Conservation (phyloP, 1,140 invertebrate genomes). For the Zaprionus davidi region DNA sequence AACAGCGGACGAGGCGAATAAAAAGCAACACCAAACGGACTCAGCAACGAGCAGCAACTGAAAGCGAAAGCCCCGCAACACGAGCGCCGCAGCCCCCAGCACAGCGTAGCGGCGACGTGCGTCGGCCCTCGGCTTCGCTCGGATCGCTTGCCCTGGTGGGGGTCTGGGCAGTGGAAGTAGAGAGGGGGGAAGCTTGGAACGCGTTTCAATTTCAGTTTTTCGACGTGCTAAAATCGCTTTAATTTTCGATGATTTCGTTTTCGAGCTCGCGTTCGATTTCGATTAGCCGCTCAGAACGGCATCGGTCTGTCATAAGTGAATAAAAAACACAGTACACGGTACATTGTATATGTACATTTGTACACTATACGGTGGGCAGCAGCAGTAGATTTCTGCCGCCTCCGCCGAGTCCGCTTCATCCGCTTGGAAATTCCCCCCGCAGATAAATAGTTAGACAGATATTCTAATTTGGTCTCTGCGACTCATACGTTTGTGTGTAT, state of each 20-base stretch:
- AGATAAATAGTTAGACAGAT: constrained; percentile 42
- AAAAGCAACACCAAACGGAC: constrained; percentile 75
- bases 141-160: constrained; percentile 3
- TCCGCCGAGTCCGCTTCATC: constrained; percentile 1
- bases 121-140: constrained; percentile 57
- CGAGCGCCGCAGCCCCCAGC: constrained; percentile 55
- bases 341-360: neutral
- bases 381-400: neutral
- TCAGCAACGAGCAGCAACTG: constrained; percentile 79
- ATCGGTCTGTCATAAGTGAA: constrained; percentile 6
- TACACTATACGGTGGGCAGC: neutral
- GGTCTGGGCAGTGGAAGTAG: neutral
- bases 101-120: constrained; percentile 32
- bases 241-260: constrained; percentile 50
- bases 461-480: constrained; percentile 75
- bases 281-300: constrained; percentile 3
- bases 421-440: neutral
- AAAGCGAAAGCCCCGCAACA: constrained; percentile 73
- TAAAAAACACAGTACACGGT: neutral
- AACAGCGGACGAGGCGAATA: constrained; percentile 46
- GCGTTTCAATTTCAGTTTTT: constrained; percentile 41
- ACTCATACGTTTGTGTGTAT: constrained; percentile 57
- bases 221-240: constrained; percentile 53
- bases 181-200: constrained; percentile 29
- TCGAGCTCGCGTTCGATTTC: constrained; percentile 12